phyloP scores from a whole-genome alignment of 2,113 vertebrate genomes.

The Parotia lawesii region DNA sequence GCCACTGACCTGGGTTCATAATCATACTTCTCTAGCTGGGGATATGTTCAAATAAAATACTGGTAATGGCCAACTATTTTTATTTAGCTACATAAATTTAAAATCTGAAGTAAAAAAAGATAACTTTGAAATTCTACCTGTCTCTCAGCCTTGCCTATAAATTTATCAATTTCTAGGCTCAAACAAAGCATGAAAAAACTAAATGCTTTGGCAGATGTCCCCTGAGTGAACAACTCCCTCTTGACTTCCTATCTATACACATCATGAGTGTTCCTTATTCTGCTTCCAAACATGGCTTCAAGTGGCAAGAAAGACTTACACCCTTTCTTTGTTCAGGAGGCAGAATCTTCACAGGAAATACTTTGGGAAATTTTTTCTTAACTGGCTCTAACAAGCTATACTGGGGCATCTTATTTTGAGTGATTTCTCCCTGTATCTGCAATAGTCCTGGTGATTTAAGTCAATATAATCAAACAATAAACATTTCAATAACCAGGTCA shows the following conservation, averaged over 20 bases:
- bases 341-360: not conserved
- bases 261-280: not conserved
- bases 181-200: not conserved
- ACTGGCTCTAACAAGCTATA: not conserved
- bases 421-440: not conserved
- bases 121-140: not conserved
- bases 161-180: not conserved
- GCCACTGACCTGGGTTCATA: not conserved
- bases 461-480: conserved; percentile 23
- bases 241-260: not conserved
- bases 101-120: not conserved
- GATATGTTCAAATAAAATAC: not conserved
- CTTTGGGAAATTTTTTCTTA: not conserved
- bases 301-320: not conserved
- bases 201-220: not conserved
- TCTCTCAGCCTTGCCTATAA: not conserved
- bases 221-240: not conserved
- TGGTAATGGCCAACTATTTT: not conserved
- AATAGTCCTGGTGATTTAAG: conserved; percentile 12
- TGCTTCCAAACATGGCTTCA: not conserved
- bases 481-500: conserved; percentile 49
- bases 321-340: not conserved
- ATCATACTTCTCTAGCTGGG: not conserved
- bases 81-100: not conserved
- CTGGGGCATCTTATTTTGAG: not conserved